Percentiles rank a stretch among this genome's conserved stretches.
Evolutionary conservation across 2,888 invertebrate genomes (phyloP).

Genomic region (Spialia ferax): DNA sequence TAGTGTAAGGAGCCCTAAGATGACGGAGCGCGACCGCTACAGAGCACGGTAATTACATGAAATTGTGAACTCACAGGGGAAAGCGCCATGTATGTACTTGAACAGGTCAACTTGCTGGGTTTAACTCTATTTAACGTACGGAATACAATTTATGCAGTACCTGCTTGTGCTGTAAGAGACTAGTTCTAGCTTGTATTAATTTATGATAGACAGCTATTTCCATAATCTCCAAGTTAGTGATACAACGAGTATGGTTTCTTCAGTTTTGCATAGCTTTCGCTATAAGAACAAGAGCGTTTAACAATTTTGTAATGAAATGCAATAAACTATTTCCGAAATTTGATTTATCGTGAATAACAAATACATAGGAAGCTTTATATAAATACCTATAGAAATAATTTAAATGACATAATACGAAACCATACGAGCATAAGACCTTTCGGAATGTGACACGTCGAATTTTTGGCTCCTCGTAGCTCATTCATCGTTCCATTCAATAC

Average conservation of each 20-base stretch:
- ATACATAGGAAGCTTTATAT: too few relatives aligned
- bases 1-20: slow-evolving; percentile 45
- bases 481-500: slow-evolving; percentile 31
- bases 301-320: too few relatives aligned
- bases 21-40: slow-evolving; percentile 51
- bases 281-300: too few relatives aligned
- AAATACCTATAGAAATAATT: background rate
- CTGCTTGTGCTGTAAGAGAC: background rate
- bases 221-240: too few relatives aligned
- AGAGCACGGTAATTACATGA: slow-evolving; percentile 73
- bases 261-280: too few relatives aligned
- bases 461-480: slow-evolving; percentile 58
- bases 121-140: slow-evolving; percentile 48
- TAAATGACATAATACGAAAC: slow-evolving; percentile 63
- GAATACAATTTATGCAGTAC: slow-evolving; percentile 1
- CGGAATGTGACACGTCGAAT: slow-evolving; percentile 69
- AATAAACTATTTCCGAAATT: too few relatives aligned
- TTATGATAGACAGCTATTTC: too few relatives aligned
- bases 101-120: slow-evolving; percentile 61
- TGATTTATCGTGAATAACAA: too few relatives aligned
- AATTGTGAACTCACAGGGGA: slow-evolving; percentile 72
- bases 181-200: background rate
- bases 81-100: slow-evolving; percentile 50
- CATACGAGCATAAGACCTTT: slow-evolving; percentile 62
- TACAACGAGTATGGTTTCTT: too few relatives aligned